Conservation (phyloP, 2,113 vertebrate genomes). For the Typhlomys cinereus region DNA sequence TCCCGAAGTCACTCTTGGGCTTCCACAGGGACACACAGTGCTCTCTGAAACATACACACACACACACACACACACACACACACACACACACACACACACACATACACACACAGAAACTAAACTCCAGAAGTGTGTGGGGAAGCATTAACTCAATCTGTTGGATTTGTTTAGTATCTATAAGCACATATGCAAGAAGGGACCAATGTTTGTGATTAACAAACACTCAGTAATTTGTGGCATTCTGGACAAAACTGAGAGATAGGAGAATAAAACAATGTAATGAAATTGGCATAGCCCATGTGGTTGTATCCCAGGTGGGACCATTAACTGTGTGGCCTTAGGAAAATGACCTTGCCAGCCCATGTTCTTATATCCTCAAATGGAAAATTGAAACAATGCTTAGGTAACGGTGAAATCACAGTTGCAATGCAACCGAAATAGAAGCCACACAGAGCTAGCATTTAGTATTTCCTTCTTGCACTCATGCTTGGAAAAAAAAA, state of each 20-base stretch:
- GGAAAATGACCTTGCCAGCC: slow-evolving; percentile 5
- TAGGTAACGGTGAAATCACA: neutral
- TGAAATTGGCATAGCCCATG: neutral
- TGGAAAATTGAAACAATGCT: slow-evolving; percentile 35
- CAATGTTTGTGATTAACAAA: neutral
- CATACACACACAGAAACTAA: no score
- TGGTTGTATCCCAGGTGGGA: neutral
- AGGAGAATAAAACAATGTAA: neutral
- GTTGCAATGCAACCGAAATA: neutral
- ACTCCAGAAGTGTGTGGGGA: neutral
- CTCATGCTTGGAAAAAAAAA: neutral
- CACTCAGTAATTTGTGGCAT: neutral
- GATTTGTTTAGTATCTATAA: neutral
- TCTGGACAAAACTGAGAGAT: neutral
- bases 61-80: no score
- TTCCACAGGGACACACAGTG: no score
- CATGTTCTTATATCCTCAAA: neutral
- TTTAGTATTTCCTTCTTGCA: neutral
- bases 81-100: no score
- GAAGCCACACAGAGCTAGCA: neutral
- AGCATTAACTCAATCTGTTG: slow-evolving; percentile 7
- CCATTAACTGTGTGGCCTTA: neutral
- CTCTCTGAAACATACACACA: no score
- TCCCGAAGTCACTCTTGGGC: no score
- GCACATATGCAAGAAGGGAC: neutral